Conservation (phyloP, 2,113 vertebrate species). For the Theristicus caerulescens region DNA sequence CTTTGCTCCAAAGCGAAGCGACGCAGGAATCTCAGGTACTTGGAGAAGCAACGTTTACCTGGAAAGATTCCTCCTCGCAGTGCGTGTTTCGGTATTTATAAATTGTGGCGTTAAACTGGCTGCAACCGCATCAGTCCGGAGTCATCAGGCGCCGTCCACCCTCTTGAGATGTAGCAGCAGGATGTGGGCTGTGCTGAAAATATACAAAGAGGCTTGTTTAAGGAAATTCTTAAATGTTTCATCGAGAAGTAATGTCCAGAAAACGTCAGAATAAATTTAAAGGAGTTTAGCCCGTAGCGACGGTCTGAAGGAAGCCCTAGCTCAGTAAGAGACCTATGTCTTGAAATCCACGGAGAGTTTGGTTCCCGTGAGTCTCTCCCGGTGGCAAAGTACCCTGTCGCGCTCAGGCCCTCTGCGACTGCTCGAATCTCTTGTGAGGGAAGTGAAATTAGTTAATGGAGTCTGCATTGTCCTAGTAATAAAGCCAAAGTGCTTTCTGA, state of each 20-base stretch:
- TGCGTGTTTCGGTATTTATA: not conserved
- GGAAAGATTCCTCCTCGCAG: not conserved
- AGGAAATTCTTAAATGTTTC: not conserved
- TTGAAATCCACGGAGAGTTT: not conserved
- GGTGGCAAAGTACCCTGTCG: not conserved
- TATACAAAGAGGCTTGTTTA: not conserved
- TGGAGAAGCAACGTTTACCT: not conserved
- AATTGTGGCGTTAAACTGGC: not conserved
- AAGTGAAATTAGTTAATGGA: not conserved
- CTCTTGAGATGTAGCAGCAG: not conserved
- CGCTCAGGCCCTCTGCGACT: accelerated
- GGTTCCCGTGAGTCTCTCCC: not conserved
- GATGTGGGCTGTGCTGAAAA: not conserved
- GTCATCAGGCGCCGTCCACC: accelerated
- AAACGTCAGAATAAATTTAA: not conserved
- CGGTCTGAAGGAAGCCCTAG: not conserved
- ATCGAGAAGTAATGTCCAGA: not conserved
- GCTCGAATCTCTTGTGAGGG: not conserved
- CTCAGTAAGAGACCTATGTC: too few relatives aligned
- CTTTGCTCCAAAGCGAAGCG: not conserved
- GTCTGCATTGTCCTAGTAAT: not conserved
- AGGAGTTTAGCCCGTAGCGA: not conserved
- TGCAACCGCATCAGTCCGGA: not conserved
- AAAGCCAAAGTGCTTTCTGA: not conserved
- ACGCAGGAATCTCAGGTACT: not conserved